Base-by-base conservation (phyloP, 2,113 vertebrate genomes). In the Taxidea taxus region DNA sequence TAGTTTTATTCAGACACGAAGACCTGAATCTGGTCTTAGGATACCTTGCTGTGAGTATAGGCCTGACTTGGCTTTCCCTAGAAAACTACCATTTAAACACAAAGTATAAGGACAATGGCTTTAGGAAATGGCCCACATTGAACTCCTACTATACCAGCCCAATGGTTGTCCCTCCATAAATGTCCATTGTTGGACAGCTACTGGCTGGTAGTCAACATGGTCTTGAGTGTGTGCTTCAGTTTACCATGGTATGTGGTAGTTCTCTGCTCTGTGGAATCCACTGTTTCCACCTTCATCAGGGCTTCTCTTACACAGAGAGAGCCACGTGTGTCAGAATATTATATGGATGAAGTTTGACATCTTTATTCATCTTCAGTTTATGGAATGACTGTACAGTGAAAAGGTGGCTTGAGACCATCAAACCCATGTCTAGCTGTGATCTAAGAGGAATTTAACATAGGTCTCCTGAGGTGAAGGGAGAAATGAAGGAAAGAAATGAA, bases 321-420 rank as follows among this genome's bases (percentile, higher is more conserved):
- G n/a, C 62, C 95, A 72, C n/a, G 3, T 44, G 92, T 97, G 97
- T 95, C 98, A 97, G 96, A 80, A 96, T 88, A 96, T 88, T 62
- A 92, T 92, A 70, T 64, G 90, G 97, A 98, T 97, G 77, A 62
- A 96, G 90, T 96, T 86, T 97, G 97, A 98, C 94, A 9, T 97
- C 98, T 98, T 97, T 97, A 98, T 98, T 97, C 96, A 97, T 97
- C 96, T 91, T 90, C 97, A 96, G 96, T 98, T 98, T 98, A 98
- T 95, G 96, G 94, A 93, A 96, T 92, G 95, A 96, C 49, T 18
- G 5, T 93, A 91, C 68, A 96, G 95, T 96, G 98, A 98, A 97
- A 96, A 96, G 92, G 86, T 97, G 85, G 78, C 96, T 98, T 98
- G 96, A 91, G 97, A 97, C 95, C 97, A 94, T 96, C 92, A 97